Evolutionary conservation across 23 tunicate genomes (phyloP).

Genomic region (Ascidia mentula): DNA sequence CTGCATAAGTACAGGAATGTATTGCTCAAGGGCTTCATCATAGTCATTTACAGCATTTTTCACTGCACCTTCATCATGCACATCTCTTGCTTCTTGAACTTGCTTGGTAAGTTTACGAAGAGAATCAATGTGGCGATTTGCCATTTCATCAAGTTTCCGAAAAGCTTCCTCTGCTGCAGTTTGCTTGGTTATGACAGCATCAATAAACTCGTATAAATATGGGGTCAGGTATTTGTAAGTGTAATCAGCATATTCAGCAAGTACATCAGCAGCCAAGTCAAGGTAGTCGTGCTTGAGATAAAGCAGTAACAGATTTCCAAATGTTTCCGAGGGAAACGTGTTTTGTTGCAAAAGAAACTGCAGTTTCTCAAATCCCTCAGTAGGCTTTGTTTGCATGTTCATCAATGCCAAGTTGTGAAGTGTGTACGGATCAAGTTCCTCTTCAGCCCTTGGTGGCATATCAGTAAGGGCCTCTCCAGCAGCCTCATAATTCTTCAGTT

Average conservation of each 20-base stretch:
- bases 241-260: conserved; percentile 93
- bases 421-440: conserved; percentile 91
- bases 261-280: conserved; percentile 94
- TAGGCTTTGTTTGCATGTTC: conserved; percentile 83
- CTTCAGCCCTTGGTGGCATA: conserved; percentile 98
- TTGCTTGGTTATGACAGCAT: conserved; percentile 92
- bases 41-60: conserved; percentile 86
- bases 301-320: conserved; percentile 88
- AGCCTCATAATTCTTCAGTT: conserved; percentile 87
- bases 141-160: conserved; percentile 89
- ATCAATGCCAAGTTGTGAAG: conserved; percentile 95
- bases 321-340: conserved; percentile 86
- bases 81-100: conserved; percentile 86
- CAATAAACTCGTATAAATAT: conserved; percentile 83
- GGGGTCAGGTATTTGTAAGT: conserved; percentile 85
- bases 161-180: conserved; percentile 93
- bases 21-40: conserved; percentile 91
- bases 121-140: conserved; percentile 75
- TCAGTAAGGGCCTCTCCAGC: conserved; percentile 98
- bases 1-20: conserved; percentile 95
- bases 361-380: conserved; percentile 93
- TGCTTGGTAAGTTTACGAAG: conserved; percentile 92
- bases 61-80: conserved; percentile 79
- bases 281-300: conserved; percentile 91
- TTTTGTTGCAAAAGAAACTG: conserved; percentile 83